Conservation (phyloP, 2,113 vertebrate species). For the Smithornis capensis region DNA sequence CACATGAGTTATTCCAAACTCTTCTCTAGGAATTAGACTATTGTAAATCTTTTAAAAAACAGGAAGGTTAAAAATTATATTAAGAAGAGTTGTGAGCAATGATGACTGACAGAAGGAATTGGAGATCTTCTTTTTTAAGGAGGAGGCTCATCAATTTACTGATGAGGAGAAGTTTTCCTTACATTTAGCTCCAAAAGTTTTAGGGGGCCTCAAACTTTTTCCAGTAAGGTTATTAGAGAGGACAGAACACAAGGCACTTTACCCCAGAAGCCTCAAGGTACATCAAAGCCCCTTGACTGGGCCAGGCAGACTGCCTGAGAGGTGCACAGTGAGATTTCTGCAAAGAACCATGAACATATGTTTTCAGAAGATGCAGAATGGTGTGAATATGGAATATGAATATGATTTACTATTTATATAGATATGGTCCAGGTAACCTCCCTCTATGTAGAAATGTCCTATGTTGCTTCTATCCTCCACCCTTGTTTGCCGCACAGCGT, state of each 20-base stretch:
- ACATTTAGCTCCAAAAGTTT: background rate
- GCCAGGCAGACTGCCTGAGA: background rate
- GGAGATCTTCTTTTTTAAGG: background rate
- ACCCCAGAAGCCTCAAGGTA: background rate
- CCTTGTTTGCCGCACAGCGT: rapidly evolving
- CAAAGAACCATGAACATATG: background rate
- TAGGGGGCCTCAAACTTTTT: background rate
- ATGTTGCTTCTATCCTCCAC: background rate
- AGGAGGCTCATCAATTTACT: background rate
- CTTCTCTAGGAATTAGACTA: background rate
- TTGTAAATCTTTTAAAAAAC: background rate
- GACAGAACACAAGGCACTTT: background rate
- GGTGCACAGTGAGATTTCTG: background rate
- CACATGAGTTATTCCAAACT: background rate
- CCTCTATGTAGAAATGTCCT: background rate
- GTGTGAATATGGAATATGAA: background rate
- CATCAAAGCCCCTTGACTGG: rapidly evolving
- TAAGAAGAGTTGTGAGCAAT: background rate
- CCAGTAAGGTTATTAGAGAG: background rate
- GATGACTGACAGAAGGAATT: background rate
- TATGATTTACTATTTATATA: background rate
- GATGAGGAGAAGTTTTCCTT: background rate
- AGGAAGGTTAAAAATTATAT: background rate
- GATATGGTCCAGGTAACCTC: background rate
- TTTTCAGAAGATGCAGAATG: background rate